These are phyloP conservation scores for Aphaenogaster ashmeadi DNA, from an alignment of 1,140 invertebrate genomes.

Conservation along the genomic window DNA sequence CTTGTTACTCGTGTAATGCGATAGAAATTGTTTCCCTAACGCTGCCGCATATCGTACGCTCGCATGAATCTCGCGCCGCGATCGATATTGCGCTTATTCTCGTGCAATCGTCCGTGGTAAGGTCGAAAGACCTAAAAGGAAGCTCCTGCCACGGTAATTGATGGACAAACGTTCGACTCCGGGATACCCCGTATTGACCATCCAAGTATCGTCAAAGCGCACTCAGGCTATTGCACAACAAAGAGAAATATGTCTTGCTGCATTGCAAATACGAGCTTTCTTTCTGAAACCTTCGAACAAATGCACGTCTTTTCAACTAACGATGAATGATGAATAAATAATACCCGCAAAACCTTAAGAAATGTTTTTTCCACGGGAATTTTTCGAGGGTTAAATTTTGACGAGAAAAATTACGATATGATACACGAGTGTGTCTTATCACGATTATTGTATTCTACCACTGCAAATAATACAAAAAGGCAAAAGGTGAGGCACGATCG, in stretches of 20 bases:
- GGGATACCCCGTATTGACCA: slow-evolving; percentile 21
- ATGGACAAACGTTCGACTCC: slow-evolving; percentile 20
- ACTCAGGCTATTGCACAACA: slow-evolving; percentile 13
- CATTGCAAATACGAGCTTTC: neutral
- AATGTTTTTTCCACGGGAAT: neutral
- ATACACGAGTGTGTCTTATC: neutral
- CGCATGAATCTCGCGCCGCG: slow-evolving; percentile 56
- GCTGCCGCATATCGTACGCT: slow-evolving; percentile 32
- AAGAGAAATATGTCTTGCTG: neutral
- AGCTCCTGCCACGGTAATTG: slow-evolving; percentile 45
- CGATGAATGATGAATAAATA: neutral
- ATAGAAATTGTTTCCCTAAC: slow-evolving; percentile 61
- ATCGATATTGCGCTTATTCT: slow-evolving; percentile 69
- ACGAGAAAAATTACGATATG: neutral
- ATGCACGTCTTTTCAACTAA: neutral
- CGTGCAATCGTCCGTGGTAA: slow-evolving; percentile 2
- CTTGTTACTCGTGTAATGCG: slow-evolving; percentile 69
- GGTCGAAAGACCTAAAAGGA: slow-evolving; percentile 50
- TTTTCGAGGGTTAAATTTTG: neutral
- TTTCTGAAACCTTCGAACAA: neutral
- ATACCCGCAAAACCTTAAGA: neutral
- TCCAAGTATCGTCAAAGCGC: slow-evolving; percentile 17
- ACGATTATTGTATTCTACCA: neutral
- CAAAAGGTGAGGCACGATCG: slow-evolving; percentile 18
- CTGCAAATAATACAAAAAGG: slow-evolving; percentile 23